Evolutionary conservation across 2,113 vertebrate species (phyloP), one percentile per base, ranked within the genome.

Genomic region (Leptobrachium leishanense): DNA sequence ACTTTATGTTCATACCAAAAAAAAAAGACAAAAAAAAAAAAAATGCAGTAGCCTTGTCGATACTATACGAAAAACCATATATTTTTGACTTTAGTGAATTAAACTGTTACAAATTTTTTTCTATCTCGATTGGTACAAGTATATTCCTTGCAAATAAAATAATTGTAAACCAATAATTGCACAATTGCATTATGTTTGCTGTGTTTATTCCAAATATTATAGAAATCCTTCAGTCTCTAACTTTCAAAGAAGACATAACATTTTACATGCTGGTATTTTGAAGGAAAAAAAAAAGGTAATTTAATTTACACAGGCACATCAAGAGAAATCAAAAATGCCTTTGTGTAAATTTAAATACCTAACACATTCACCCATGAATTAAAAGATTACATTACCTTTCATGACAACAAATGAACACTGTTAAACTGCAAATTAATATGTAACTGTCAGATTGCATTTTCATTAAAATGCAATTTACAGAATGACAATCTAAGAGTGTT

Each of bases 371-470:
- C 41, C 15, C 41, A 44, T 40, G 5, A 39, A 64, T 46, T 46
- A 64, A 44, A 64, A 46, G 42, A 74, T 64, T 54, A 42, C 39
- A 76, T 68, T 75, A 8, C 46, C 13, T 57, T 57, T 68, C 6
- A 66, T 76, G 75, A 55, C 50, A 68, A 68, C 31, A 66, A n/a
- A 42, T 68, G 8, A 68, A 68, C 7, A 54, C 44, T 55, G 46
- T 68, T 68, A 68, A 59, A 39, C n/a, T 59, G 10, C 10, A 59
- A 13, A 69, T 77, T 55, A 68, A 46, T 53, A 50, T 75, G 43
- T 75, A 66, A 75, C 62, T 75, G 62, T 75, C 31, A 54, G n/a
- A n/a, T 66, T 39, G 11, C 63, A 41, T 13, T 42, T 66, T 50
- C 62, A 42, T 67, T 53, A 50, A 39, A 9, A 50, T 53, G 5